Conservation (phyloP, 64 coral and sea anemone genomes). For the Exaiptasia diaphana region DNA sequence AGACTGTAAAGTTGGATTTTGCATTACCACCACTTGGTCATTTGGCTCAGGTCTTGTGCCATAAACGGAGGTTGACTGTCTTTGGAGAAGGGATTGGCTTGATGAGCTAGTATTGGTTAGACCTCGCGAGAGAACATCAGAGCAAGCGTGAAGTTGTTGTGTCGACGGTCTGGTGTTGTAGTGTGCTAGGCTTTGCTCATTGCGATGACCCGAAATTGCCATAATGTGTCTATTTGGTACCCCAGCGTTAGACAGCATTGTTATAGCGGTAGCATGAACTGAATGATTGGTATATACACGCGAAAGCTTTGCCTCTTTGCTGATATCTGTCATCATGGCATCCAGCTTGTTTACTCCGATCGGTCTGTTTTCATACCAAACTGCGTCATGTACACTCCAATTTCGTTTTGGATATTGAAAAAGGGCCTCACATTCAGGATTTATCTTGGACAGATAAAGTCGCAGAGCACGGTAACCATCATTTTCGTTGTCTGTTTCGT, state of each 20-base stretch:
- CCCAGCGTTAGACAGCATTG: slow-evolving; percentile 36
- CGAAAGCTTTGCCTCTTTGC: not conserved
- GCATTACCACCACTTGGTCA: too few relatives aligned
- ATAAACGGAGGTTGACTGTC: too few relatives aligned
- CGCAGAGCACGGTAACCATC: slow-evolving; percentile 11
- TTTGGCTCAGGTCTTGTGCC: too few relatives aligned
- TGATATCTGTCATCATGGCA: slow-evolving; percentile 32
- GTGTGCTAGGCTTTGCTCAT: slow-evolving; percentile 17
- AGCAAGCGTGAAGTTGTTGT: slow-evolving; percentile 16
- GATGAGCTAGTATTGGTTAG: too few relatives aligned
- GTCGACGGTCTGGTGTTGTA: slow-evolving; percentile 38
- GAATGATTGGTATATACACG: slow-evolving; percentile 27
- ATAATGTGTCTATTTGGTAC: slow-evolving; percentile 40
- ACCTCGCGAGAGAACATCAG: slow-evolving; percentile 1
- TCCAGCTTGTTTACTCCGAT: slow-evolving; percentile 30
- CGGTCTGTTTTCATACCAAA: slow-evolving; percentile 15
- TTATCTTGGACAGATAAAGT: slow-evolving; percentile 5
- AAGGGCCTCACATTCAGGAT: slow-evolving; percentile 27
- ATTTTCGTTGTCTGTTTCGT: slow-evolving; percentile 8
- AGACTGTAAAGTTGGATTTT: too few relatives aligned
- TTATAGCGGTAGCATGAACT: slow-evolving; percentile 40
- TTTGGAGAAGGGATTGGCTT: too few relatives aligned
- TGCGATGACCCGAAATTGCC: slow-evolving; percentile 42
- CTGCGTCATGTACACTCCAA: slow-evolving; percentile 1
- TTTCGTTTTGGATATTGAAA: slow-evolving; percentile 33